Percentiles rank a stretch among this genome's conserved stretches.
Conservation (phyloP, 2,888 invertebrate species). For the Calliopum simillimum region DNA sequence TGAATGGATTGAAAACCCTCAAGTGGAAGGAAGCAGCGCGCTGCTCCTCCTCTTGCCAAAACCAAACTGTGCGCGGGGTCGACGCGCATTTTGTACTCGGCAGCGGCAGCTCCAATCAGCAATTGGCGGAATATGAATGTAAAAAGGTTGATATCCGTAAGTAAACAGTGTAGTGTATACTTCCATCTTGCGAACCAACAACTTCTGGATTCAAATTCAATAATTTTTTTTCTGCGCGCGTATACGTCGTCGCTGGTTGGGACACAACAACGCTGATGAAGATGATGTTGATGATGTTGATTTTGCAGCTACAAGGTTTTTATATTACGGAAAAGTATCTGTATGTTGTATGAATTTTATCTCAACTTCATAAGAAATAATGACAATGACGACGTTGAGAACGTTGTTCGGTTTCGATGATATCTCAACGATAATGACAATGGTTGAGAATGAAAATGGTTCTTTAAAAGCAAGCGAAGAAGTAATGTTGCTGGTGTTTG, state of each 20-base stretch:
- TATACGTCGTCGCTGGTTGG: conserved; percentile 20
- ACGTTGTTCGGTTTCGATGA: conserved; percentile 20
- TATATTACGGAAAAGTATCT: too few relatives aligned
- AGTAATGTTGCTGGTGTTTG: not conserved
- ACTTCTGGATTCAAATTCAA: conserved; percentile 49
- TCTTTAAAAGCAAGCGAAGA: not conserved
- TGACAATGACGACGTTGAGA: conserved; percentile 39
- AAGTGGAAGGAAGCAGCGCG: not conserved
- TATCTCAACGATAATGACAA: conserved; percentile 14
- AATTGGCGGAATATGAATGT: conserved; percentile 42
- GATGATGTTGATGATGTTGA: conserved; percentile 39
- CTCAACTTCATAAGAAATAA: conserved; percentile 34
- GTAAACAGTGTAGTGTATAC: conserved; percentile 11
- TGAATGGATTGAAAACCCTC: conserved; percentile 6
- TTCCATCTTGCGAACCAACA: conserved; percentile 13
- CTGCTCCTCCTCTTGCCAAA: not conserved
- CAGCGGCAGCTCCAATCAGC: conserved; percentile 46
- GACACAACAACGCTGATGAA: conserved; percentile 12
- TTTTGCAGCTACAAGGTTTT: not conserved
- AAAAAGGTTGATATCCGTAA: conserved; percentile 20
- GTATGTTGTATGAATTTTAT: conserved; percentile 14
- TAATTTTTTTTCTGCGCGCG: conserved; percentile 43
- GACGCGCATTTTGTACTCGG: conserved; percentile 21
- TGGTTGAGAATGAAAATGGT: not conserved
- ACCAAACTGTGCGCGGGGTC: not conserved